Evolutionary conservation across 2,113 vertebrate species (phyloP).

Genomic region (Sigmodon hispidus): DNA sequence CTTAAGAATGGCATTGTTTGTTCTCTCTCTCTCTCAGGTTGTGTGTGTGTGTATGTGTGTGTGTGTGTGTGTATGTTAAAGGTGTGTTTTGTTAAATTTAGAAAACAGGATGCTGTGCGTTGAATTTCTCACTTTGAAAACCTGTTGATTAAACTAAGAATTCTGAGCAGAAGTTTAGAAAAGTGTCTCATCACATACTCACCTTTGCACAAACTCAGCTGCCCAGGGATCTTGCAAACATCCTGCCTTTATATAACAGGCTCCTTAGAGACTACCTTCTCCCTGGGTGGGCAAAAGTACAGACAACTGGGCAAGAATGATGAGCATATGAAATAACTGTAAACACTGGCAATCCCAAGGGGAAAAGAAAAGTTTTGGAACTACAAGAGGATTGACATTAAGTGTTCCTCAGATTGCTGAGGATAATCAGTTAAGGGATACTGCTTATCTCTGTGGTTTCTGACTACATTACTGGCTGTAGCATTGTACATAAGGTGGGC

Average conservation of each 20-base stretch:
- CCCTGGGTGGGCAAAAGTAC: background rate
- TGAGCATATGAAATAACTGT: background rate
- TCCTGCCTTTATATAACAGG: background rate
- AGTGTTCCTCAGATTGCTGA: background rate
- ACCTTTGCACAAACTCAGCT: background rate
- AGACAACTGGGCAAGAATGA: background rate
- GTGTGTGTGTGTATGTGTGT: background rate
- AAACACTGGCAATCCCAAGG: background rate
- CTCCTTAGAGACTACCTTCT: background rate
- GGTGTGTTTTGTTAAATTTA: background rate
- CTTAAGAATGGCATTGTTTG: background rate
- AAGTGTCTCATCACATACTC: background rate
- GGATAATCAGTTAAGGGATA: slow-evolving; percentile 4
- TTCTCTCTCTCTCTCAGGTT: background rate
- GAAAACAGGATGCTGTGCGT: background rate
- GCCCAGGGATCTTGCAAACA: background rate
- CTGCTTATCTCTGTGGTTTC: background rate
- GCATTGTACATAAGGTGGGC: background rate
- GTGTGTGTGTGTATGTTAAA: background rate
- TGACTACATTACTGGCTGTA: background rate
- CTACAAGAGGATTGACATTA: background rate
- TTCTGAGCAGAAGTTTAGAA: background rate
- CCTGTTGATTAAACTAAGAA: background rate
- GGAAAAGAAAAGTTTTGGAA: background rate
- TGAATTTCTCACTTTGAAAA: background rate